Evolutionary conservation across 2,888 invertebrate species (phyloP), one percentile per base, ranked within the genome.

Genomic region (Unio delphinus): DNA sequence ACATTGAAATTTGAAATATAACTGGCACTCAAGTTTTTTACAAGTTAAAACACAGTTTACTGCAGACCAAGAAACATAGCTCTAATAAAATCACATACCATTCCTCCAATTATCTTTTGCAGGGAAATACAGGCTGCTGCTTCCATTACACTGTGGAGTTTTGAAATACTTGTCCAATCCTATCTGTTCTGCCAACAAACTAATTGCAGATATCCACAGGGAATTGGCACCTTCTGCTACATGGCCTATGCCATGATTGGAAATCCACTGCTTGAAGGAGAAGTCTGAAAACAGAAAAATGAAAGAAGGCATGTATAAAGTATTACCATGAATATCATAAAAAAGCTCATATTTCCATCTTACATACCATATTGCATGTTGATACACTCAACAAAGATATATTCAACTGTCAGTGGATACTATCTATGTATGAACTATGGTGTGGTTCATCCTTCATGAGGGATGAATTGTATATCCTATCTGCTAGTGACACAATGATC

Each of bases 111-210:
- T 61, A 26, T 65, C 28, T 20, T 64, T 60, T 56, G 60, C 70
- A 54, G 67, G 54, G 4, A 58, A 57, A 61, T 67, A 71, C 17
- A 54, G 55, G 26, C 17, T 54, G 1, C 45, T 64, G 6, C 45
- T 58, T 54, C 66, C 28, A n/a, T 56, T 54, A 61, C 74, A 74
- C 0, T 34, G 64, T 30, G 56, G 61, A 28, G 59, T 59, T 15
- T 65, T 26, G 26, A 71, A 66, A 54, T 67, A 74, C 34, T 71
- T 56, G 6, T 70, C 62, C 26, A 74, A 56, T 20, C 71, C 74
- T 8, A 63, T 57, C 26, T 66, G 62, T n/a, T 74, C 71, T n/a
- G 68, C 11, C 11, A 74, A 30, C 60, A 67, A 70, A 20, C 61
- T 57, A 26, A 70, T 20, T 17, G 64, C 57, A 4, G 67, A 67